A percentile compares a stretch with the other conserved stretches of the same genome.
phyloP scores from a whole-genome alignment of 2,888 invertebrate genomes.

The Pyralis farinalis region DNA sequence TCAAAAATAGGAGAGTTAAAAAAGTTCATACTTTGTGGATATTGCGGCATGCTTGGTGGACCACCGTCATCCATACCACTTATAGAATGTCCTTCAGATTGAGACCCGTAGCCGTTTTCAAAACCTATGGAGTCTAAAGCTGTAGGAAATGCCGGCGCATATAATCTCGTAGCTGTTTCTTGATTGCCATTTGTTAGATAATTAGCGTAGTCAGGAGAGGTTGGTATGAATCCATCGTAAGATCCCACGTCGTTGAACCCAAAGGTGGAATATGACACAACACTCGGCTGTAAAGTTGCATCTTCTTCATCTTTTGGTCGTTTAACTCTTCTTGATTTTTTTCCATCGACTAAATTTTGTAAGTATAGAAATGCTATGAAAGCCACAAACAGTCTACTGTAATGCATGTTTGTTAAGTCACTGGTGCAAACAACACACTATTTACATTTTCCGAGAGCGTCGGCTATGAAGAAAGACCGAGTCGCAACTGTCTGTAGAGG shows the following conservation, averaged over 20 bases:
- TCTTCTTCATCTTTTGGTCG: slow-evolving; percentile 48
- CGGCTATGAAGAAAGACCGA: slow-evolving; percentile 50
- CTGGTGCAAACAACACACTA: slow-evolving; percentile 38
- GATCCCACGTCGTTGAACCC: slow-evolving; percentile 69
- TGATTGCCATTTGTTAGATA: slow-evolving; percentile 45
- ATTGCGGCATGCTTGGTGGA: slow-evolving; percentile 48
- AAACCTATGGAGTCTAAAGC: slow-evolving; percentile 52
- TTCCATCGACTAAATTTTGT: slow-evolving; percentile 37
- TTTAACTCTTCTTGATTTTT: slow-evolving; percentile 52
- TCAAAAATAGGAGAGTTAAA: slow-evolving; percentile 45
- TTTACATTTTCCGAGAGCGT: slow-evolving; percentile 65
- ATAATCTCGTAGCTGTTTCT: slow-evolving; percentile 55
- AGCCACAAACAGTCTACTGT: slow-evolving; percentile 43
- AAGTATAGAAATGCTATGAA: slow-evolving; percentile 42
- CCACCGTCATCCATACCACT: slow-evolving; percentile 32
- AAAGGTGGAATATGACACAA: slow-evolving; percentile 69
- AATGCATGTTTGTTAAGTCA: slow-evolving; percentile 51
- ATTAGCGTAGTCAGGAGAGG: slow-evolving; percentile 61
- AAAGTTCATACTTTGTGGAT: slow-evolving; percentile 43
- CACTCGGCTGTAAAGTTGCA: slow-evolving; percentile 58
- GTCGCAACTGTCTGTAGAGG: slow-evolving; percentile 52
- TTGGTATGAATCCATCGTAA: slow-evolving; percentile 66
- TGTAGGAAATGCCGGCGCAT: slow-evolving; percentile 66
- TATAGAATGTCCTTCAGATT: slow-evolving; percentile 38
- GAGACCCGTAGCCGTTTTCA: slow-evolving; percentile 40